Conservation (phyloP, 2,888 invertebrate species). For the Elysia crispata region DNA sequence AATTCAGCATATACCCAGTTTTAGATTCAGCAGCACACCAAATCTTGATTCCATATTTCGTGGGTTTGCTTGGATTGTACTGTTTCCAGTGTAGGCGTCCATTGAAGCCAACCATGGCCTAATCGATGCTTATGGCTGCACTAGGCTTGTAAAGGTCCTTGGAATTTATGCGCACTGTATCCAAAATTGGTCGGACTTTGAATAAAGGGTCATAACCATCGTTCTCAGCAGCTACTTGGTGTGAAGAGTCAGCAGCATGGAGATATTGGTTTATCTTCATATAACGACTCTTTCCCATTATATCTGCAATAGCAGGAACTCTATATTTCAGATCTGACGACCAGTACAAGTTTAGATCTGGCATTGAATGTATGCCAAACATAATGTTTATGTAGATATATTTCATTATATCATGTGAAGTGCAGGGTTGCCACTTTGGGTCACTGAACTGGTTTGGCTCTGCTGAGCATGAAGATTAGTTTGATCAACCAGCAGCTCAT, state of each 20-base stretch:
- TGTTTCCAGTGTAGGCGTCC: slow-evolving; percentile 26
- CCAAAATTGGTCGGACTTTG: slow-evolving; percentile 13
- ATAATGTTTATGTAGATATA: slow-evolving; percentile 19
- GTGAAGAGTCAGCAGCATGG: neutral
- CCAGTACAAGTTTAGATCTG: slow-evolving; percentile 1
- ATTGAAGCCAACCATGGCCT: slow-evolving; percentile 31
- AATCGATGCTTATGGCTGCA: slow-evolving; percentile 9
- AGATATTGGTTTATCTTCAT: slow-evolving; percentile 23
- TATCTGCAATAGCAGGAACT: slow-evolving; percentile 18
- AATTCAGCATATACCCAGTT: slow-evolving; percentile 29
- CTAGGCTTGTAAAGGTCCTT: slow-evolving; percentile 10
- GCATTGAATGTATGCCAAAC: slow-evolving; percentile 18
- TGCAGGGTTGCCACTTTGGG: slow-evolving; percentile 1
- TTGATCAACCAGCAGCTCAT: slow-evolving; percentile 4
- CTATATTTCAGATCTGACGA: slow-evolving; percentile 1
- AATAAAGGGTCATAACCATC: slow-evolving; percentile 16
- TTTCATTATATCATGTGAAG: neutral
- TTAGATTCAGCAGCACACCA: slow-evolving; percentile 21
- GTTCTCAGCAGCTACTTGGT: neutral
- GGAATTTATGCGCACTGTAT: neutral
- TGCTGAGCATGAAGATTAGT: neutral
- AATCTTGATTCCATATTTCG: slow-evolving; percentile 35
- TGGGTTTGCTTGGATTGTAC: slow-evolving; percentile 26
- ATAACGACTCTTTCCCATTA: slow-evolving; percentile 10
- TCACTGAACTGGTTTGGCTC: neutral